These are phyloP conservation scores for Notodonta dromedarius DNA, from an alignment of 2,888 invertebrate genomes.

Conservation along the genomic window DNA sequence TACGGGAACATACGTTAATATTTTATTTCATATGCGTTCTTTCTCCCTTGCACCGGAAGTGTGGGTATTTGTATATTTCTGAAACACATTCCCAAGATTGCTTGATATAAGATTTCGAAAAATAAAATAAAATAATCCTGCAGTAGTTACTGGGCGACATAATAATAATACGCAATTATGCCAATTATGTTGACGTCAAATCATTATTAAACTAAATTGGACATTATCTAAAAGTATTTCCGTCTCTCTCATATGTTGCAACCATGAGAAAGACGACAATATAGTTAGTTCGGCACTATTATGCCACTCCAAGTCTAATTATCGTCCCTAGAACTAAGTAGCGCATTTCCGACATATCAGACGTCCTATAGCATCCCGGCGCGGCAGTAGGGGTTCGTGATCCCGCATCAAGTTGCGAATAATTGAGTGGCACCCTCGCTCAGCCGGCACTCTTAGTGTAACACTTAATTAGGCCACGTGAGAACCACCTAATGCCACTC, in stretches of 20 bases:
- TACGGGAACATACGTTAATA: conserved; percentile 8
- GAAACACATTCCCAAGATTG: too few species aligned
- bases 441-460: conserved; percentile 64
- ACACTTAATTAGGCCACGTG: conserved; percentile 79
- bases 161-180: too few species aligned
- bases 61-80: not conserved
- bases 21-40: conserved; percentile 3
- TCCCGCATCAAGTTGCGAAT: conserved; percentile 77
- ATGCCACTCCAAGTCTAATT: not conserved
- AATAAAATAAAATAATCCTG: too few species aligned
- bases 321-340: not conserved
- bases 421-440: conserved; percentile 72
- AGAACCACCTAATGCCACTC: conserved; percentile 65
- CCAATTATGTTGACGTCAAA: too few species aligned
- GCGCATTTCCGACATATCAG: not conserved
- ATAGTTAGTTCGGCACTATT: too few species aligned
- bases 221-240: too few species aligned
- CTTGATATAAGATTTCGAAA: too few species aligned
- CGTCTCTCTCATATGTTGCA: too few species aligned
- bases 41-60: not conserved
- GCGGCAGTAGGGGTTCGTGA: conserved; percentile 52
- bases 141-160: too few species aligned
- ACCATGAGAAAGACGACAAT: too few species aligned
- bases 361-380: conserved; percentile 10
- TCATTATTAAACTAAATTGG: too few species aligned